Base-by-base conservation (phyloP, 53 echinoderm and acorn worm genomes). In the Holothuria scabra region DNA sequence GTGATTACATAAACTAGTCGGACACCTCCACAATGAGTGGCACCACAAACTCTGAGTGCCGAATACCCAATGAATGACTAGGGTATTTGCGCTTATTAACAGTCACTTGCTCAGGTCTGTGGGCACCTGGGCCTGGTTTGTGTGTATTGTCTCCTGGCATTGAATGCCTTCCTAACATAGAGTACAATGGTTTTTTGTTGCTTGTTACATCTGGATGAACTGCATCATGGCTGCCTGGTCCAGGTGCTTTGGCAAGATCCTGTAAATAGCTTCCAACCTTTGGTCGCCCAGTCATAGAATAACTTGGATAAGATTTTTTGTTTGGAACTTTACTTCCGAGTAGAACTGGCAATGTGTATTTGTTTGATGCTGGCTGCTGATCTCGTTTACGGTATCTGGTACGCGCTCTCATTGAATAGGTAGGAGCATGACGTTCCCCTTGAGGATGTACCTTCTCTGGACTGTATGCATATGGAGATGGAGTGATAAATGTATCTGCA, bases 391-490 rank as follows among this genome's bases (percentile, higher is more conserved):
- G 88, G 85, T 90, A 95, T 2, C 92, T 82, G 14, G 97, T 97
- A 23, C 97, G 88, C 16, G 92, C 89, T 8, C 91, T 89, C 97
- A 97, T 97, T 67, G 94, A 92, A 86, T 91, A 89, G 13, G 64
- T 86, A 19, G 97, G 92, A 8, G 97, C 97, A 56, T 94, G 97
- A 56, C 91, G 85, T 48, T 97, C 97, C 32, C 97, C 97, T 66
- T 97, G 97, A 37, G 97, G 97, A 74, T 97, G 97, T 12, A 92
- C 90, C 84, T 94, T 94, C 67, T 94, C 93, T 38, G 94, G 99
- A 65, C 90, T 88, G 85, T 94, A 99, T 30, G 99, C 99, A 49
- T 94, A 92, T 1, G 99, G 99, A 80, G 94, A 99, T 32, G 97
- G 99, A 34, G 99, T 99, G 35, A 90, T 79, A 66, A 99, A 99